Base-by-base conservation (phyloP, 2,888 invertebrate genomes). In the Andrena flavipes region DNA sequence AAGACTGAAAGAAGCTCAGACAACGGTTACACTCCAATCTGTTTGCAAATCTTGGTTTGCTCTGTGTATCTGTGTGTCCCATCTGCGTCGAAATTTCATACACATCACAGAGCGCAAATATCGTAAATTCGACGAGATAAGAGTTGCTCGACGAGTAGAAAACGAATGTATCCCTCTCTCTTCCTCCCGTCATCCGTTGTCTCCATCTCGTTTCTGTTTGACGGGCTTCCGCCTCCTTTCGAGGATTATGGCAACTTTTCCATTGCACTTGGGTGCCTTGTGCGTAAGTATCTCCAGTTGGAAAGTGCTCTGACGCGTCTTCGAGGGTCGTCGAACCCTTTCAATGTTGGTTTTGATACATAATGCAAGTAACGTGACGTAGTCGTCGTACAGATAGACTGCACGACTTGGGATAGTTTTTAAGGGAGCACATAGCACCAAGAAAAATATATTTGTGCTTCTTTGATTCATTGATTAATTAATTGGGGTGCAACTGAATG, bases 101-200 rank as follows among this genome's bases (percentile, higher is more conserved):
- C 75, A 68, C 74, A 59, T 13, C 33, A 20, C 8, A 56, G 23
- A 20, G 2, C 29, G 75, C 73, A 76, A 87, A 82, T 64, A 82
- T 82, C 75, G 71, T 84, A 87, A 87, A 87, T 87, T 69, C 54
- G 29, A n/a, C 42, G 60, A 74, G 86, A 86, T 80, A 82, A 83
- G 35, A 42, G 23, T 10, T 23, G 13, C 16, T 30, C 48, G 6
- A 42, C 67, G 42, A 56, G 48, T 62, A 30, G 10, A 35, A 56
- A 8, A 7, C 2, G 48, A 33, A 63, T 10, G 20, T 65, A 35
- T 16, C 42, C 30, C 29, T 60, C 62, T 20, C 13, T 1, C 29
- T 64, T 29, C 42, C 33, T 42, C 29, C 8, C 2, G 20, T 42
- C 49, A n/a, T 54, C 54, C 23, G 56, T 3, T 56, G 56, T 26